phyloP scores from a whole-genome alignment of 2,797 vertebrate genomes.

The Ptychobarbus kaznakovi region DNA sequence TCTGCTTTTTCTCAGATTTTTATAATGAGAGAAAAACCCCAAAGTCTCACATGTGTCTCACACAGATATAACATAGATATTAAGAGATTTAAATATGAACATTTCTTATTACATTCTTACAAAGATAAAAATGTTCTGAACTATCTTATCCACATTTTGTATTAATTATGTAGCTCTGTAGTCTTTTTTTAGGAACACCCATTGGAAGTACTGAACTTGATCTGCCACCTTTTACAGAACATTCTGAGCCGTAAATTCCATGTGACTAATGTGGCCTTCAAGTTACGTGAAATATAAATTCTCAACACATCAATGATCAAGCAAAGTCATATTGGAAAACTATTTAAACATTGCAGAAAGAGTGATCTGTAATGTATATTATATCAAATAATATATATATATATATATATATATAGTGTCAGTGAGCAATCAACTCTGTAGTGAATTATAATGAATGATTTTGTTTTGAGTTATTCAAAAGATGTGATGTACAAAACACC shows the following conservation, averaged over 20 bases:
- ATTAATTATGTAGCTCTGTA: background rate
- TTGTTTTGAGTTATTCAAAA: no score
- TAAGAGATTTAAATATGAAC: slow-evolving; percentile 5
- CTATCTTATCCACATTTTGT: background rate
- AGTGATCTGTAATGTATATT: background rate
- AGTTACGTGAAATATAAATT: background rate
- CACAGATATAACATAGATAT: background rate
- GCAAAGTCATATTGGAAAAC: background rate
- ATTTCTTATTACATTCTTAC: background rate
- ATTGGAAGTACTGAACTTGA: background rate
- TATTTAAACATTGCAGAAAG: background rate
- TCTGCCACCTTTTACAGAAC: background rate
- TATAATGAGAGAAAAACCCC: background rate
- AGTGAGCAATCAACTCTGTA: background rate
- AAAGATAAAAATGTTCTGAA: background rate
- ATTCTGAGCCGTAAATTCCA: background rate
- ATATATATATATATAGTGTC: no score
- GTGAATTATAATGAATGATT: slow-evolving; percentile 15
- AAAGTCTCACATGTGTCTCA: background rate
- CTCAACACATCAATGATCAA: background rate
- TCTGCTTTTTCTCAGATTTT: background rate
- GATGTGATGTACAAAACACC: no score
- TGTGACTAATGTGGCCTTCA: background rate
- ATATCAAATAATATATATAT: background rate
- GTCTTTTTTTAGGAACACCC: background rate